phyloP scores from a whole-genome alignment of 1,140 invertebrate genomes.

The Leptoteleia sp. region DNA sequence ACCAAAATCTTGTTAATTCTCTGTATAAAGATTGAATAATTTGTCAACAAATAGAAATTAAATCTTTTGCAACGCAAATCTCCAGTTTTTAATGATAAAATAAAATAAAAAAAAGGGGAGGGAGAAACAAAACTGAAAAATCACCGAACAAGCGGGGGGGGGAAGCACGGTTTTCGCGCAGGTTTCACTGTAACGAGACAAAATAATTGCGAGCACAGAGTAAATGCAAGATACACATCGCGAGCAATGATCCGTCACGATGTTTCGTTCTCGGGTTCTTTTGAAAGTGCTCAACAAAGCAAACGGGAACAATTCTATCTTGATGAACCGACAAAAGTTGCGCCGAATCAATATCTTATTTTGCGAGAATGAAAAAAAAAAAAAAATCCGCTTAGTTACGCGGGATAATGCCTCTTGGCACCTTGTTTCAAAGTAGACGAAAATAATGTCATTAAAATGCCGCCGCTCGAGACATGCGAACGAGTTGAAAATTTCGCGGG shows the following conservation, averaged over 20 bases:
- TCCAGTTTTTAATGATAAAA: too few relatives aligned
- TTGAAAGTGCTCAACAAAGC: slow-evolving; percentile 39
- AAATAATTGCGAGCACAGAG: slow-evolving; percentile 23
- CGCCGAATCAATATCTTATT: slow-evolving; percentile 42
- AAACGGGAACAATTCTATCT: slow-evolving; percentile 23
- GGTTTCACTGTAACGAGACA: slow-evolving; percentile 7
- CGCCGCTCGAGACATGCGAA: slow-evolving; percentile 4
- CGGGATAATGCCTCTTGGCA: slow-evolving; percentile 13
- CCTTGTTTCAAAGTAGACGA: slow-evolving; percentile 11
- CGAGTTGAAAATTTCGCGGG: background rate
- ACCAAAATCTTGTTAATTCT: too few relatives aligned
- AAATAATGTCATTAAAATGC: slow-evolving; percentile 30
- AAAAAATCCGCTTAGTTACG: slow-evolving; percentile 33
- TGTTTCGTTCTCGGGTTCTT: slow-evolving; percentile 24
- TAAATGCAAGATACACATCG: slow-evolving; percentile 3
- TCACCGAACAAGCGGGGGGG: too few relatives aligned
- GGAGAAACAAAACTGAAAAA: too few relatives aligned
- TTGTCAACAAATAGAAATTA: too few relatives aligned
- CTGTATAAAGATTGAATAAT: too few relatives aligned
- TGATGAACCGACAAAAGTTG: slow-evolving; percentile 47
- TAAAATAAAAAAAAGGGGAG: too few relatives aligned
- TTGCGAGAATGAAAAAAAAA: slow-evolving; percentile 24
- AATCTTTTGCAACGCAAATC: too few relatives aligned
- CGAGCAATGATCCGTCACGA: slow-evolving; percentile 26
- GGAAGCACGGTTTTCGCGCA: too few relatives aligned